Base-by-base conservation (phyloP, 2,797 vertebrate species). In the Petrocephalus schoutedeni region DNA sequence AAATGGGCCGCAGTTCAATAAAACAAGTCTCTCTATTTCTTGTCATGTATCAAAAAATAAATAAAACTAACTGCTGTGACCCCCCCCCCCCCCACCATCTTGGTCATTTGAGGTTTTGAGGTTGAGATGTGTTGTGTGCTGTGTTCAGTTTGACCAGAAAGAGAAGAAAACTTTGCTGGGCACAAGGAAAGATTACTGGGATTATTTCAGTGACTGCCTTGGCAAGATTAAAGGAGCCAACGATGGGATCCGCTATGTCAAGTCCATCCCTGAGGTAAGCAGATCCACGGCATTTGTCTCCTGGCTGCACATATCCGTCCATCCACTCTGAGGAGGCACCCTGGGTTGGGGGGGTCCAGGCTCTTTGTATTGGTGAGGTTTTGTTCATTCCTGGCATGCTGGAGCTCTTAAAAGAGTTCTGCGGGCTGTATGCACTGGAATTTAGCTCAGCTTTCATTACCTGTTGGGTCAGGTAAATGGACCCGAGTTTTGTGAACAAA, bases 111-210 rank as follows among this genome's bases (percentile, higher is more conserved):
- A 53, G 14, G 53, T 45, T 51, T 84, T 4, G 7, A 54, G 45
- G 12, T 14, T 8, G 4, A 16, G 32, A 10, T 16, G 21, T 32
- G 2, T 56, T 28, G 6, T 58, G 4, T 58, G 84, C 56, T n/a
- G 53, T 85, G 21, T 85, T 87, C 90, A 99, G 98, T 99, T 98
- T 92, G 98, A 99, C 93, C 98, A 97, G 94, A 99, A 99, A 88
- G 98, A 98, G 94, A 99, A 97, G 94, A 96, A 94, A 86, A 97
- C 97, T 2, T 96, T 99, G 90, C 94, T 99, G 89, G 97, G 98
- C n/a, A 96, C 92, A 91, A 97, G 95, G 90, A 99, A 98, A 93
- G 98, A 99, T 94, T 99, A 99, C 94, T 99, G 98, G 98, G 98
- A 99, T 94, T 99, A 98, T 92, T 98, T 99, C 95, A 97, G 96